Conservation (phyloP, 2,888 invertebrate genomes). For the Horisme vitalbata region DNA sequence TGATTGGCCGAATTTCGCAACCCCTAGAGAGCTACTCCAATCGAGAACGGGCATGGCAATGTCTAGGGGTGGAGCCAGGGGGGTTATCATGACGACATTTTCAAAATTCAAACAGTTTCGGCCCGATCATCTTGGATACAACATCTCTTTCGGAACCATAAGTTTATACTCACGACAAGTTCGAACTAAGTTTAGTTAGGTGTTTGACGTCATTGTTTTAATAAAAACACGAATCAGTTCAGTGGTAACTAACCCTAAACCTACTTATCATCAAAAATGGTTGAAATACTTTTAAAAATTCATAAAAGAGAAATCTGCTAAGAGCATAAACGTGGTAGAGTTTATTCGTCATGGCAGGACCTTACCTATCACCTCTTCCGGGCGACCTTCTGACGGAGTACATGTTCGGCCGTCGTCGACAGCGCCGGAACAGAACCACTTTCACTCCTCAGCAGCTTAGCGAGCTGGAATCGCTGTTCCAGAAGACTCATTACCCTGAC, state of each 20-base stretch:
- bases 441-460: conserved; percentile 97
- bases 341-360: conserved; percentile 91
- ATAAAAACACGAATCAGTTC: too few species aligned
- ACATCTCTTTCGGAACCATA: conserved; percentile 39
- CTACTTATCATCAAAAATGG: conserved; percentile 6
- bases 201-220: too few species aligned
- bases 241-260: not conserved
- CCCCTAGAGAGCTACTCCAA: conserved; percentile 68
- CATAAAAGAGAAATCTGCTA: too few species aligned
- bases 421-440: conserved; percentile 95
- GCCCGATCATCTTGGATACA: conserved; percentile 48
- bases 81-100: conserved; percentile 69
- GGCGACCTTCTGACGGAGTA: conserved; percentile 95
- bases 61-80: conserved; percentile 71
- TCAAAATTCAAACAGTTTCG: conserved; percentile 67
- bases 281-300: not conserved
- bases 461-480: conserved; percentile 95
- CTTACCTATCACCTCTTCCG: conserved; percentile 92
- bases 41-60: conserved; percentile 49
- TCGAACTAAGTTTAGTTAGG: conserved; percentile 41
- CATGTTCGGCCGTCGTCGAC: conserved; percentile 94
- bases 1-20: conserved; percentile 70
- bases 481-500: conserved; percentile 97
- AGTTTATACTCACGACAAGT: conserved; percentile 45
- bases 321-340: not conserved